phyloP scores from a whole-genome alignment of 30 jellyfish, hydroid and myxozoan genomes.

The Aurelia sp. region DNA sequence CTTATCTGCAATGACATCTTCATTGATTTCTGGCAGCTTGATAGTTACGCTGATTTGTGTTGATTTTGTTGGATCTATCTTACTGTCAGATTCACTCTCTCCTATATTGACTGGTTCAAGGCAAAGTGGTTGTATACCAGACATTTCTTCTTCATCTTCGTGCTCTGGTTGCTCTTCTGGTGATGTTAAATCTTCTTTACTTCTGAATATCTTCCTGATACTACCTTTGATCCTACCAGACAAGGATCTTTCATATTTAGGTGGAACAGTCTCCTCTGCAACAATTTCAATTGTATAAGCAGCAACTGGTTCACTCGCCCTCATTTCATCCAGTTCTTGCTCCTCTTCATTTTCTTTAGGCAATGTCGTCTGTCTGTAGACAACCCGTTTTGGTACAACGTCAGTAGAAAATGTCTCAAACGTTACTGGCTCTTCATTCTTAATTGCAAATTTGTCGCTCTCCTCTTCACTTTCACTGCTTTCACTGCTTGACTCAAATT shows the following conservation, averaged over 20 bases:
- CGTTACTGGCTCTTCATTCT: background rate
- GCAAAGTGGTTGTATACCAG: constrained; percentile 2
- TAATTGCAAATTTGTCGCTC: background rate
- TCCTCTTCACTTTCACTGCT: background rate
- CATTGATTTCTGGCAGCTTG: background rate
- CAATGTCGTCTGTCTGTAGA: background rate
- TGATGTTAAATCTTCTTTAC: too few relatives aligned
- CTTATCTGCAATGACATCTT: background rate
- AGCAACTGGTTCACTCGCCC: background rate
- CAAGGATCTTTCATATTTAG: background rate
- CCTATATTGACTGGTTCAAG: background rate
- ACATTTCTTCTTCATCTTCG: constrained; percentile 17
- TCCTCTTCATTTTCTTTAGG: background rate
- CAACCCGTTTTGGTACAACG: constrained; percentile 1
- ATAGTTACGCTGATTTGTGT: background rate
- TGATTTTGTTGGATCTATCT: background rate
- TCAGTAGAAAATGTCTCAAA: constrained; percentile 6
- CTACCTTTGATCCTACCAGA: background rate
- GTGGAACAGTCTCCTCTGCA: constrained; percentile 7
- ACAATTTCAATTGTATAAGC: background rate
- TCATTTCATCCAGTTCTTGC: background rate
- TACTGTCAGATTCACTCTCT: background rate
- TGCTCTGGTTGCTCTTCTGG: background rate
- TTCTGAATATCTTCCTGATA: background rate
- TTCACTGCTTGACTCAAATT: background rate